A percentile compares a stretch with the other conserved stretches of the same genome.
phyloP scores from a whole-genome alignment of 35 echinoderm and acorn worm species.

The Diadema setosum region DNA sequence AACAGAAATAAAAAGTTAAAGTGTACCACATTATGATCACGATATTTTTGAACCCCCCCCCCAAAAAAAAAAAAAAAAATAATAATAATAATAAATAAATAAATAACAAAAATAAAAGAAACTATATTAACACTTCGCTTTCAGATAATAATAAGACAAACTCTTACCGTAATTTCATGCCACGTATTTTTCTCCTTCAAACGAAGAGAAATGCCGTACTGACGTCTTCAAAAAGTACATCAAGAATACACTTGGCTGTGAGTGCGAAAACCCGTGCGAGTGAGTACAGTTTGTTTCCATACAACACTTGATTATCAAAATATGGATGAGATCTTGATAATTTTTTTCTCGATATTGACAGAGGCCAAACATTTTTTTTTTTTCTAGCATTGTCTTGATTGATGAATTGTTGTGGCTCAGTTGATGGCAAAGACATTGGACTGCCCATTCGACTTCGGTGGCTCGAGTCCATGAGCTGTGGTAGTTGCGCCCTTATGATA shows the following conservation, averaged over 20 bases:
- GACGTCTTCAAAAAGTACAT: neutral
- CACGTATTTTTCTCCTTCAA: neutral
- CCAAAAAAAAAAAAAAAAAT: neutral
- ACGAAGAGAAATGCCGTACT: slow-evolving; percentile 45
- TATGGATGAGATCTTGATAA: neutral
- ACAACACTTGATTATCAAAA: neutral
- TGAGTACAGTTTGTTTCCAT: neutral
- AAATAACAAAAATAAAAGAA: too few relatives aligned
- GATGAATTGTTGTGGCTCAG: neutral
- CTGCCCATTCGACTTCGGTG: too few relatives aligned
- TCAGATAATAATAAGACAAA: neutral
- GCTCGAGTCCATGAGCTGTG: too few relatives aligned
- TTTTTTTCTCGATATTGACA: neutral
- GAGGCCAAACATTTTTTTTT: neutral
- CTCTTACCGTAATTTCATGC: neutral
- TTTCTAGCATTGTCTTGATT: neutral
- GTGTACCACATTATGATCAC: neutral
- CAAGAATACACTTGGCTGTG: slow-evolving; percentile 21
- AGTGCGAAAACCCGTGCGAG: slow-evolving; percentile 42
- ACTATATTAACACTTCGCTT: neutral
- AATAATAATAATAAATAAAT: neutral
- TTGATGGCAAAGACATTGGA: too few relatives aligned
- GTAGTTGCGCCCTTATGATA: too few relatives aligned
- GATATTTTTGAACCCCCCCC: neutral
- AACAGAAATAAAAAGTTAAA: neutral